Evolutionary conservation across 2,113 vertebrate species (phyloP), one percentile per base, ranked within the genome.

Genomic region (Riparia riparia): DNA sequence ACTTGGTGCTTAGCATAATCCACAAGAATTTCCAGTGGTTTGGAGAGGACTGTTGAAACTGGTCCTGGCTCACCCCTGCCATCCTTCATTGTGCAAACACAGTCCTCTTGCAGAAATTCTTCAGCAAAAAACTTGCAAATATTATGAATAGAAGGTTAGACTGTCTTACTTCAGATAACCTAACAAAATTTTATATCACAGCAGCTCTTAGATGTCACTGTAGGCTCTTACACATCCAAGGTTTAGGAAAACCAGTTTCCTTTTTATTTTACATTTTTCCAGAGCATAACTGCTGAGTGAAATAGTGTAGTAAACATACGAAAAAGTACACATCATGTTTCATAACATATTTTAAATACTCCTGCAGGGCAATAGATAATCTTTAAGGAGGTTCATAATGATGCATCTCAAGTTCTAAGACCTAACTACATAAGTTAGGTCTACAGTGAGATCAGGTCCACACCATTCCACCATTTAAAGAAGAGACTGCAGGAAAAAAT

Each of bases 261-360:
- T 37, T 45, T 32, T 29, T 4, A 14, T 29, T 65, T 73, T 20
- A 4, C 3, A 0, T 60, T 69, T 66, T 45, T 34, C 24, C 61
- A 53, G 21, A 70, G 8, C 0, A 0, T 7, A 79, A 45, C 14
- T 45, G 1, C 39, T 25, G 20, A 58, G 26, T 7, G 24, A 8
- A 92, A 54, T 2, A n/a, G 7, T 12, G 19, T 2, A 44, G 2
- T 15, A 68, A 71, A 44, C 11, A n/a, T 10, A n/a, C 14, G 7
- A 32, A 76, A 42, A 24, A 51, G 2, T 9, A 47, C 8, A 20
- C 1, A 14, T 11, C 4, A 7, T 42, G 45, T 68, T 56, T 24
- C 8, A 3, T 17, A 65, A 44, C 8, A 41, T 16, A 49, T 61
- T 65, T 63, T 49, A 65, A 84, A 12, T 10, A 41, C 8, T 42